Base-by-base conservation (phyloP, 1,140 invertebrate species). In the Zaprionus taronus region DNA sequence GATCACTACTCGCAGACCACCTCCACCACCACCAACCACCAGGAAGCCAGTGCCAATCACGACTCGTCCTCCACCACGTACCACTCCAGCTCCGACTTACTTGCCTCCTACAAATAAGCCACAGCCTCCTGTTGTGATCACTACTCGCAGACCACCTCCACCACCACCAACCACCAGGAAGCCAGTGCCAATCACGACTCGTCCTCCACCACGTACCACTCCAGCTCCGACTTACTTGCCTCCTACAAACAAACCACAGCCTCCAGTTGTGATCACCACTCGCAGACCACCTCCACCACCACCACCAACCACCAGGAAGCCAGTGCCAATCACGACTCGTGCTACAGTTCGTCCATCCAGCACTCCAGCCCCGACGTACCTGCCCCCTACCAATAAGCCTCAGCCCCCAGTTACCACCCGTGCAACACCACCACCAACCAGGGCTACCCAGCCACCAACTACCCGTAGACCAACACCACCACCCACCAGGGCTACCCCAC, bases 181-280 rank as follows among this genome's bases (percentile, higher is more conserved):
- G 66, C 83, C 31, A 76, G 71, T 20, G 56, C 79, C 51, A 75
- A 64, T 70, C 64, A 78, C 80, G 28, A 77, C 78, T 12, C 22
- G 41, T 14, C 60, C 69, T 41, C 41, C 66, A 4, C n/a, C 60
- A 14, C 72, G 53, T 12, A 41, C 71, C 7, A 77, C 67, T 11
- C 70, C 79, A 9, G 71, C 63, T 5, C 60, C 84, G 9, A 83
- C 85, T 2, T 81, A 86, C 36, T 55, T 80, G 78, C 83, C 83
- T 14, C 80, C 79, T 20, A 77, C 78, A 1, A 76, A 70, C 14
- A 78, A 71, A 41, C 76, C 76, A 47, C 71, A 70, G n/a, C 64
- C 72, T 11, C 75, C 83, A 5, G 81, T 71, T 7, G 20, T 51
- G 17, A 51, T 51, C 47, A 84, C 74, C 11, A 70, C 66, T 2